Conservation (phyloP, 1,140 invertebrate species). For the Temnothorax nylanderi region DNA sequence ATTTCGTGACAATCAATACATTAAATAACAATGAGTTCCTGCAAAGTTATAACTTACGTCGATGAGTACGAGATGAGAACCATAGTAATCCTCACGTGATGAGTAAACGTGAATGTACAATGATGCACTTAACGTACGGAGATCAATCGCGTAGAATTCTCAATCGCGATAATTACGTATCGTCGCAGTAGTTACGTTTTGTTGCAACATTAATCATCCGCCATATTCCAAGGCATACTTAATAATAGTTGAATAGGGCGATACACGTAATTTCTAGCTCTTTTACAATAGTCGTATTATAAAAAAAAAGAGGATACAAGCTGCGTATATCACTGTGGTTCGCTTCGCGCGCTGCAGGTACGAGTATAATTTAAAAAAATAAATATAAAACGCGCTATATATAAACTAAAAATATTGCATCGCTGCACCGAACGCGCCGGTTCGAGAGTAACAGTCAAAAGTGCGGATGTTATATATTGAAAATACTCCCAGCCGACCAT, state of each 20-base stretch:
- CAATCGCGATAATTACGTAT: background rate
- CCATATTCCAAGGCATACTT: slow-evolving; percentile 2
- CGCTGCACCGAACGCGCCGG: background rate
- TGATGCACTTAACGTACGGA: background rate
- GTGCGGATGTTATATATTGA: background rate
- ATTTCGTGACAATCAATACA: slow-evolving; percentile 60
- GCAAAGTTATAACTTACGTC: slow-evolving; percentile 39
- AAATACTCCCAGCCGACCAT: background rate
- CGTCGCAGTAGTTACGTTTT: background rate
- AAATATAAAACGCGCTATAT: slow-evolving; percentile 13
- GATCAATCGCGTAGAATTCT: slow-evolving; percentile 40
- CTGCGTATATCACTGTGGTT: slow-evolving; percentile 46
- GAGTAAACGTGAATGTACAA: slow-evolving; percentile 26
- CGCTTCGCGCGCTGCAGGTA: slow-evolving; percentile 34
- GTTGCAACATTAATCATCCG: background rate
- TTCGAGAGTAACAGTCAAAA: background rate
- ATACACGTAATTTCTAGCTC: slow-evolving; percentile 6
- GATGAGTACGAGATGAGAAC: slow-evolving; percentile 45
- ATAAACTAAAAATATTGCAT: slow-evolving; percentile 13
- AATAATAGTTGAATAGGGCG: background rate
- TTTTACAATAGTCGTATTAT: slow-evolving; percentile 26
- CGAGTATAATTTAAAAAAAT: slow-evolving; percentile 45
- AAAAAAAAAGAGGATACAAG: slow-evolving; percentile 31
- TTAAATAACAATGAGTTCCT: slow-evolving; percentile 68
- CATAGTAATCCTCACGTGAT: slow-evolving; percentile 11